phyloP scores from a whole-genome alignment of 2,888 invertebrate genomes.

The Eristalinus aeneus region DNA sequence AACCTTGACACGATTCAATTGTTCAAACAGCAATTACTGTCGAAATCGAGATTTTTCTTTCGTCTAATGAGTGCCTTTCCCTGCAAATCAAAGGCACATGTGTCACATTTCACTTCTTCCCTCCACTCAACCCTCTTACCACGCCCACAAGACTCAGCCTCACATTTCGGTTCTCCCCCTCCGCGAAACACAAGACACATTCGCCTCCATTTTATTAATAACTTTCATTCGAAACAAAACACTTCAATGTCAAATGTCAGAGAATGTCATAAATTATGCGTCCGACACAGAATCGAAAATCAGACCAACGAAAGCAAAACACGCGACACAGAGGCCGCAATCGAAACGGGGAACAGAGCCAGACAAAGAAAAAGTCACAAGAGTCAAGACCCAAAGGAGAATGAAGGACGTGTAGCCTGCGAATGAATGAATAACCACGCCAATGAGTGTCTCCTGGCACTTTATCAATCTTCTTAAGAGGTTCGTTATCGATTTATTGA shows the following conservation, averaged over 20 bases:
- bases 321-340: too few species aligned
- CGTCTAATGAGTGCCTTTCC: too few species aligned
- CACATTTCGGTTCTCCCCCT: too few species aligned
- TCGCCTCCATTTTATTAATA: slow-evolving; percentile 1
- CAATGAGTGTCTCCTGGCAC: slow-evolving; percentile 28
- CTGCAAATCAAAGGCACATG: too few species aligned
- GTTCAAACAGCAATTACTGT: too few species aligned
- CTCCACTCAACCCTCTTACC: too few species aligned
- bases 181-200: neutral
- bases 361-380: neutral
- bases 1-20: too few species aligned
- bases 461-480: slow-evolving; percentile 53
- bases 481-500: slow-evolving; percentile 55
- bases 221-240: slow-evolving; percentile 2
- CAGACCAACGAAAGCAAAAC: neutral
- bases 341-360: neutral
- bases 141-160: too few species aligned
- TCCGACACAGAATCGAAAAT: neutral
- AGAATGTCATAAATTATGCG: slow-evolving; percentile 31
- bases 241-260: slow-evolving; percentile 38
- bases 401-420: neutral
- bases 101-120: too few species aligned
- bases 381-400: neutral
- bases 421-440: slow-evolving; percentile 16
- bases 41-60: too few species aligned